A percentile compares a stretch with the other conserved stretches of the same genome.
Evolutionary conservation across 1,140 invertebrate genomes (phyloP).

Genomic region (Coptotermes formosanus): DNA sequence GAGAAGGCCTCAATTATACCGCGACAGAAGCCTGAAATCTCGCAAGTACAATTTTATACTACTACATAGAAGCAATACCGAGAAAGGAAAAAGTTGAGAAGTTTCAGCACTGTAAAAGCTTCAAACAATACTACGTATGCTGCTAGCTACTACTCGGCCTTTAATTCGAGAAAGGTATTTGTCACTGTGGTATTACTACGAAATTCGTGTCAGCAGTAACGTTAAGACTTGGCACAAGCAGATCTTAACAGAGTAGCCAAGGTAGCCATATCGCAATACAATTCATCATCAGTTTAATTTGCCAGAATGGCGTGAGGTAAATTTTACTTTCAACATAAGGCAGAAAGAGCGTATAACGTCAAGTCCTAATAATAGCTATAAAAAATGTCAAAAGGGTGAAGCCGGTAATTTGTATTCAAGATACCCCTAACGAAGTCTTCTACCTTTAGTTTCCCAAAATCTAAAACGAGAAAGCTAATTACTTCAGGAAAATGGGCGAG

Average conservation of each 20-base stretch:
- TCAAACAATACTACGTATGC: too few species aligned
- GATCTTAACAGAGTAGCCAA: neutral
- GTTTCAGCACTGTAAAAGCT: too few species aligned
- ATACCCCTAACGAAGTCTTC: neutral
- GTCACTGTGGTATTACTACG: too few species aligned
- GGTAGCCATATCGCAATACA: neutral
- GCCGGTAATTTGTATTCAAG: neutral
- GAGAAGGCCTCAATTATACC: too few species aligned
- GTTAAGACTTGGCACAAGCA: too few species aligned
- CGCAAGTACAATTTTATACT: too few species aligned
- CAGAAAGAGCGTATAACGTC: neutral
- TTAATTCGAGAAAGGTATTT: too few species aligned
- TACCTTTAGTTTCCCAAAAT: neutral
- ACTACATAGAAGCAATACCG: too few species aligned
- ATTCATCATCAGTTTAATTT: neutral
- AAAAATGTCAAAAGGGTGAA: neutral
- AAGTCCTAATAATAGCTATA: neutral
- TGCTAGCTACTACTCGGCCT: too few species aligned
- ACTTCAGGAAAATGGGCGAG: neutral
- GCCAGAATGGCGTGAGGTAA: neutral
- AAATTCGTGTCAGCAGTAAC: too few species aligned
- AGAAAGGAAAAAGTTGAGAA: too few species aligned
- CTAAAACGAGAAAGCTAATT: conserved; percentile 16
- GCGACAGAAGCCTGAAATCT: too few species aligned
- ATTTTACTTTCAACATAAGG: neutral